Percentiles rank a stretch among this genome's conserved stretches.
phyloP scores from a whole-genome alignment of 1,140 invertebrate species.

The Drosophila ironensis region DNA sequence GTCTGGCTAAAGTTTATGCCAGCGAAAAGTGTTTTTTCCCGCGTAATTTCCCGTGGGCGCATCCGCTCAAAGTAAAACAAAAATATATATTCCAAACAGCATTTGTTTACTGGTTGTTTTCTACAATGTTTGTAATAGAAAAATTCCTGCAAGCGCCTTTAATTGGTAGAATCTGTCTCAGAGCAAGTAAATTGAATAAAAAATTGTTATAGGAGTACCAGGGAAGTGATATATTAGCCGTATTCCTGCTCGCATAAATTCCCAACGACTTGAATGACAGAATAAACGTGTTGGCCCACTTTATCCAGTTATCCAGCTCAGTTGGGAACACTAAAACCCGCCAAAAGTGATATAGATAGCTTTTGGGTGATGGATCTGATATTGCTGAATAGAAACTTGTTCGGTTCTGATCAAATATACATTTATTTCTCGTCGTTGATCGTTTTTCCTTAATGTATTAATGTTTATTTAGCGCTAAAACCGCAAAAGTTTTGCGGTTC shows the following conservation, averaged over 20 bases:
- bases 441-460: constrained; percentile 11
- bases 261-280: too few species aligned
- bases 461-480: constrained; percentile 56
- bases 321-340: too few species aligned
- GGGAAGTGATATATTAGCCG: too few species aligned
- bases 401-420: constrained; percentile 16
- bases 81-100: background rate
- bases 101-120: too few species aligned
- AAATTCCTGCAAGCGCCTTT: too few species aligned
- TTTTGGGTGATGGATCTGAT: background rate
- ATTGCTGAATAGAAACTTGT: constrained; percentile 36
- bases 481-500: constrained; percentile 71
- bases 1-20: background rate
- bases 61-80: background rate
- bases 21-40: background rate
- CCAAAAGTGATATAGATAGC: background rate
- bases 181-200: too few species aligned
- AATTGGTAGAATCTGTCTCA: too few species aligned
- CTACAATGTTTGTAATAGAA: too few species aligned
- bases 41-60: background rate
- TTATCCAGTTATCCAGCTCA: too few species aligned
- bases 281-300: too few species aligned
- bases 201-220: too few species aligned
- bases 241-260: too few species aligned
- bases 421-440: constrained; percentile 13